Evolutionary conservation across 2,888 invertebrate genomes (phyloP).

Genomic region (Xylocampa areola): DNA sequence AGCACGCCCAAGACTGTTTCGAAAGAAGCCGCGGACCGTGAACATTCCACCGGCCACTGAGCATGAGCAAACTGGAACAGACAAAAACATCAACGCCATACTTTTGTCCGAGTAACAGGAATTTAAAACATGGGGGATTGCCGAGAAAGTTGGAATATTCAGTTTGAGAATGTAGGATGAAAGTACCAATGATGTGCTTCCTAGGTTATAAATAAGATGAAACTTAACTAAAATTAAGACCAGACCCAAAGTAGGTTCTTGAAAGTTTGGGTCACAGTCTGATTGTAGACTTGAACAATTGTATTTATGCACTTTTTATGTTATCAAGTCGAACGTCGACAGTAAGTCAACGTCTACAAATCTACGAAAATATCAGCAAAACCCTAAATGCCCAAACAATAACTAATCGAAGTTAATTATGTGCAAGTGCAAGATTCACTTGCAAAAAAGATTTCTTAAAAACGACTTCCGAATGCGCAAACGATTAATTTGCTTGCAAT

Average conservation of each 20-base stretch:
- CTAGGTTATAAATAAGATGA: not conserved
- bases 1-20: conserved; percentile 85
- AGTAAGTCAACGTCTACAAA: conserved; percentile 28
- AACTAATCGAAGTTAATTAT: conserved; percentile 19
- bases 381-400: conserved; percentile 14
- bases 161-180: conserved; percentile 21
- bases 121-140: conserved; percentile 59
- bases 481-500: conserved; percentile 53
- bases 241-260: too few species aligned
- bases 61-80: conserved; percentile 78
- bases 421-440: conserved; percentile 30
- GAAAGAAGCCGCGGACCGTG: conserved; percentile 86
- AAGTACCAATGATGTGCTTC: conserved; percentile 8
- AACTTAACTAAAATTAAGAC: not conserved
- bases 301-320: too few species aligned
- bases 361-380: conserved; percentile 19
- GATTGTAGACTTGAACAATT: too few species aligned
- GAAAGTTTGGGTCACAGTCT: too few species aligned
- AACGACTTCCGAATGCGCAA: conserved; percentile 46
- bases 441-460: conserved; percentile 19
- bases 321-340: not conserved
- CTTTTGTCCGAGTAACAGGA: conserved; percentile 73
- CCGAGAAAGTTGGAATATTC: conserved; percentile 47
- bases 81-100: conserved; percentile 81
- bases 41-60: conserved; percentile 85